Evolutionary conservation across 1,140 invertebrate species (phyloP), one percentile per base, ranked within the genome.

Genomic region (Apis florea): DNA sequence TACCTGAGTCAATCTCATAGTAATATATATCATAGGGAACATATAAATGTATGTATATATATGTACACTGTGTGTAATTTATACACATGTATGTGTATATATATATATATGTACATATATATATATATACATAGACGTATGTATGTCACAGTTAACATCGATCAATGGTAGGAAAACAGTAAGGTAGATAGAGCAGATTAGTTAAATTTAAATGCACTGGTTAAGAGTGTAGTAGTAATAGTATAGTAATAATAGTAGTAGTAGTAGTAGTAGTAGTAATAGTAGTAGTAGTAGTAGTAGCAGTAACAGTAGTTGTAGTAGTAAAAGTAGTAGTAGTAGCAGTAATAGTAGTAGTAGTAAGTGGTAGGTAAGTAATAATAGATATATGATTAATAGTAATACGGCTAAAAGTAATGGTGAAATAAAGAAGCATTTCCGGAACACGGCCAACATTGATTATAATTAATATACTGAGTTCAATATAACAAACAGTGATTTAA

Each of bases 391-490:
- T 87, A 76, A 83, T 84, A 79, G 83, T 79, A 84, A 76, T 81
- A 86, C 76, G 84, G 85, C 84, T 84, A 84, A 85, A 87, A 88
- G 79, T 89, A 89, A 87, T 85, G 86, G 75, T 88, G 76, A 89
- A 87, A 88, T 87, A 88, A 88, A 91, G 85, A 92, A 93, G 91
- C 91, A 90, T 90, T 90, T 93, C 90, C 90, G 92, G 88, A 91
- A 93, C 89, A 92, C 90, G 90, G 90, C 92, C 90, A 92, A 92
- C 91, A 92, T 64, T 91, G 83, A 91, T 93, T 91, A 93, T 92
- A 91, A 83, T 91, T 91, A 92, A 91, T 92, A 80, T 80, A 91
- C 86, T 91, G 91, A 91, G 91, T 92, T 91, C 88, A 83, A 40
- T 88, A 88, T 90, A 93, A 92, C 89, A 91, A 89, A 90, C 83